These are phyloP conservation scores for Drosophila ogumai DNA, from an alignment of 1,140 invertebrate species.

Conservation along the genomic window DNA sequence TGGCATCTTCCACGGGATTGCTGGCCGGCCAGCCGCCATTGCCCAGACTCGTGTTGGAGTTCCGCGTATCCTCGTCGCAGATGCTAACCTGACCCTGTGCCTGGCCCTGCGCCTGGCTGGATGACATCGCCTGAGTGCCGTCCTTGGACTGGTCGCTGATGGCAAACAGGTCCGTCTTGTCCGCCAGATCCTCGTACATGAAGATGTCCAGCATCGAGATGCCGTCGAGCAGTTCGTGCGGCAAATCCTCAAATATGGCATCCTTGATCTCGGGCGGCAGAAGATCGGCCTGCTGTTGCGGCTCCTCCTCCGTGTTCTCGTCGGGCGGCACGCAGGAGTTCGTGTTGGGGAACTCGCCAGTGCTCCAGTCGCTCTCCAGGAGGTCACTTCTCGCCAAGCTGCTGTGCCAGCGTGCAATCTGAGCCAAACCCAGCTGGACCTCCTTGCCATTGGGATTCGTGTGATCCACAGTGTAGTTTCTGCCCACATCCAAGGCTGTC, in stretches of 20 bases:
- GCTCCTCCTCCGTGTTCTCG: slow-evolving; percentile 87
- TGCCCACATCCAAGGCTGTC: slow-evolving; percentile 88
- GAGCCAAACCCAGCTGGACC: slow-evolving; percentile 87
- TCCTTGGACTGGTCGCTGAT: slow-evolving; percentile 80
- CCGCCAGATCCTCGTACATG: slow-evolving; percentile 88
- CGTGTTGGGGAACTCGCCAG: slow-evolving; percentile 69
- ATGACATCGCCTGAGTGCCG: slow-evolving; percentile 46
- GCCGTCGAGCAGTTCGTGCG: slow-evolving; percentile 91
- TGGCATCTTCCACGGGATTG: slow-evolving; percentile 88
- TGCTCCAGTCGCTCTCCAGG: slow-evolving; percentile 46
- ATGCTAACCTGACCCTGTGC: slow-evolving; percentile 55
- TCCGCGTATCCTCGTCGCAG: slow-evolving; percentile 85
- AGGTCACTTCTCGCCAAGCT: slow-evolving; percentile 85
- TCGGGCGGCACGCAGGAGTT: slow-evolving; percentile 55
- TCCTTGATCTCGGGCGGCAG: slow-evolving; percentile 92
- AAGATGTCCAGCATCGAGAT: slow-evolving; percentile 92
- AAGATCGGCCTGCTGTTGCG: slow-evolving; percentile 91
- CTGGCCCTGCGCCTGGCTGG: slow-evolving; percentile 60
- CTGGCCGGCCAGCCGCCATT: slow-evolving; percentile 85
- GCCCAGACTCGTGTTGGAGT: slow-evolving; percentile 66
- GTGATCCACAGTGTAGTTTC: slow-evolving; percentile 92
- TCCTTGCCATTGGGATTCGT: slow-evolving; percentile 87
- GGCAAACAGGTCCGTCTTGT: slow-evolving; percentile 84
- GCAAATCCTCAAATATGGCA: slow-evolving; percentile 92
- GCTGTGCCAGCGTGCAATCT: slow-evolving; percentile 88